Conservation (phyloP, 2,113 vertebrate species). For the Puffinus mauretanicus region DNA sequence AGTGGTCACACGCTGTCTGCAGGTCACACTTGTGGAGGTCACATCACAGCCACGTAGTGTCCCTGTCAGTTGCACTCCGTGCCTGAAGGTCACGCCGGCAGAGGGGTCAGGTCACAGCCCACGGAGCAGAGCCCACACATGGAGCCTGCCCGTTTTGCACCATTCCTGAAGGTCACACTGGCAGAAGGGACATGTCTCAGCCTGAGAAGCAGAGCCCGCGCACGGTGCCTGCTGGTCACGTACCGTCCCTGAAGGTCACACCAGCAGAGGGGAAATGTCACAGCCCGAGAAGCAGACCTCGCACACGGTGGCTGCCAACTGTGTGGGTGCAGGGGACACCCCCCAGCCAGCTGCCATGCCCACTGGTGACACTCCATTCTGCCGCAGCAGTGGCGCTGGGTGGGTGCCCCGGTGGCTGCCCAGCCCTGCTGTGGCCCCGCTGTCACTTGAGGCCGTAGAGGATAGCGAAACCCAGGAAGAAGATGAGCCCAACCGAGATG, state of each 20-base stretch:
- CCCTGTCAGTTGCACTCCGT: too few relatives aligned
- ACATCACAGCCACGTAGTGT: too few relatives aligned
- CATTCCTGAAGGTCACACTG: neutral
- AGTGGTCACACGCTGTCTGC: neutral
- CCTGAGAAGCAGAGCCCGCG: neutral
- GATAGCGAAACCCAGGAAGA: slow-evolving; percentile 68
- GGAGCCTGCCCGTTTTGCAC: neutral
- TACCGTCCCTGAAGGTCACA: neutral
- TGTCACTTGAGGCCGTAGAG: slow-evolving; percentile 65
- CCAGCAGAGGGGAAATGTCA: neutral
- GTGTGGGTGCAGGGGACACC: accelerated
- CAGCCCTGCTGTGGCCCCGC: too few relatives aligned
- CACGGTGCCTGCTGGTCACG: neutral
- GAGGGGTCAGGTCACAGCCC: neutral
- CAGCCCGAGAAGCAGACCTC: accelerated
- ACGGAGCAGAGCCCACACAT: too few relatives aligned
- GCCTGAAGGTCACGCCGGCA: neutral
- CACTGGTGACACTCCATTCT: accelerated
- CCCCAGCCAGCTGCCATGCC: neutral
- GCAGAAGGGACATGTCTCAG: neutral
- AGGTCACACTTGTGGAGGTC: neutral
- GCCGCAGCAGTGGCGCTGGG: accelerated
- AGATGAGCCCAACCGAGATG: neutral
- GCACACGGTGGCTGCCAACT: accelerated
- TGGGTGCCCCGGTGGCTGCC: accelerated